Conservation (phyloP, 2,888 invertebrate species). For the Amaurobius ferox region DNA sequence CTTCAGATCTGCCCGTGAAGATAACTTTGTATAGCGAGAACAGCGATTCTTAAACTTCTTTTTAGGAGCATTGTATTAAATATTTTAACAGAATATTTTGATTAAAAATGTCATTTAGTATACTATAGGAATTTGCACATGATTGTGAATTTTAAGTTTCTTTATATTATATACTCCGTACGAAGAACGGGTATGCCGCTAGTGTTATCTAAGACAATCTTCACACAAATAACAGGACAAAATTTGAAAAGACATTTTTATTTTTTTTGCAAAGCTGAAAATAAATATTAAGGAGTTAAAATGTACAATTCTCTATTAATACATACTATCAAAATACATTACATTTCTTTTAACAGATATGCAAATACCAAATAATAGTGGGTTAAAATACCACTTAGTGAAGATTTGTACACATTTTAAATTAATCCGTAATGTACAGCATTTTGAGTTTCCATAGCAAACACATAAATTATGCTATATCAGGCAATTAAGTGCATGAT, state of each 20-base stretch:
- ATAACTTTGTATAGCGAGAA: no score
- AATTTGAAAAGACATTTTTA: constrained; percentile 60
- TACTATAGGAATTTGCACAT: no score
- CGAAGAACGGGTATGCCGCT: no score
- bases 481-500: constrained; percentile 45
- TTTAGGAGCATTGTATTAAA: no score
- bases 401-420: constrained; percentile 65
- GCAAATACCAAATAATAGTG: constrained; percentile 69
- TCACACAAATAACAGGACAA: no score
- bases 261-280: constrained; percentile 68
- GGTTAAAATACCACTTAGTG: constrained; percentile 61
- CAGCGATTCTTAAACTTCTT: no score
- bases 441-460: constrained; percentile 53
- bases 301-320: constrained; percentile 71
- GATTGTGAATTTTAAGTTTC: no score
- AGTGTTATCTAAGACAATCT: no score
- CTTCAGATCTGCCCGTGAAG: no score
- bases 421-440: constrained; percentile 64
- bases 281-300: constrained; percentile 71
- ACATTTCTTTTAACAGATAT: constrained; percentile 72
- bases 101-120: no score
- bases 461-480: constrained; percentile 34
- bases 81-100: no score
- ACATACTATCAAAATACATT: constrained; percentile 72
- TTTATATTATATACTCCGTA: no score